Evolutionary conservation across 2,888 invertebrate species (phyloP), one percentile per base, ranked within the genome.

Genomic region (Cantharis rufa): DNA sequence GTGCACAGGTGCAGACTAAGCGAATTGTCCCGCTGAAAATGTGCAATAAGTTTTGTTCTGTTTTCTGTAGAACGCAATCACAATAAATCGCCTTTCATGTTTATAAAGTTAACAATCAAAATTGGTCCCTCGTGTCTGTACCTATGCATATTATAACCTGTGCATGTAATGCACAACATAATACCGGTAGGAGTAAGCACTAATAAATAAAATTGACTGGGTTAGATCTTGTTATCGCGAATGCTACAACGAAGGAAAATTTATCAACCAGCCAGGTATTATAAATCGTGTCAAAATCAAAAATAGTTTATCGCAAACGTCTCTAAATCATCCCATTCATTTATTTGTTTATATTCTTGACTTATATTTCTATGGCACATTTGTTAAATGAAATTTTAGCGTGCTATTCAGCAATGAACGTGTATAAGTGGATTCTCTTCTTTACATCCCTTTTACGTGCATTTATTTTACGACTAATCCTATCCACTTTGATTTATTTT

Each of bases 301-400:
- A 48, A 48, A 48, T 48, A 48, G 48, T 48, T 48, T 48, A 48
- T 48, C 48, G 48, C 48, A n/a, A 48, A 48, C 48, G n/a, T 48
- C 48, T 66, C 21, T 66, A 21, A 66, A 66, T 21, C 18, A 66
- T 66, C 21, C 21, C 64, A 24, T 66, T 66, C 16, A 66, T 72
- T 64, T 70, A 69, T 77, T 77, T 77, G 74, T 77, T 77, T 77
- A 74, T 77, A 66, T 77, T 77, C 74, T 74, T 71, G 72, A 77
- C 74, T 74, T 74, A 75, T 74, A 69, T 77, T 74, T 61, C 68
- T 69, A 10, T 10, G 68, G n/a, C 74, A 74, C 74, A 74, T 77
- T 77, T 73, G 77, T 74, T 77, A 75, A 77, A 77, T 77, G 74
- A 77, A 77, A 77, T 69, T 77, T 75, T 77, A 72, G 77, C 77